Evolutionary conservation across 2,888 invertebrate genomes (phyloP).

Genomic region (Papilio gigon): DNA sequence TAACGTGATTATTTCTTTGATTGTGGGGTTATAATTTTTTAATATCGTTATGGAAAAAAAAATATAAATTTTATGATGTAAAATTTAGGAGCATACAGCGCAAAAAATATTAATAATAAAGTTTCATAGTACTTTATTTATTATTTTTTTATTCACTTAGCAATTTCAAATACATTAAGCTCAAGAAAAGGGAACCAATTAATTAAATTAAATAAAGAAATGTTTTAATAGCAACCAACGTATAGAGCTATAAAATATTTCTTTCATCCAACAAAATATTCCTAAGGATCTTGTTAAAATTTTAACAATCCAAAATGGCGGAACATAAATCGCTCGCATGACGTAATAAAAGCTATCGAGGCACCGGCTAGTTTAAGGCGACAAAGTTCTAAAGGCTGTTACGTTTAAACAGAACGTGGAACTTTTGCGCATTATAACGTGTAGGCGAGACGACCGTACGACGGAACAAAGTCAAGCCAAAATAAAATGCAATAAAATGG

Average conservation of each 20-base stretch:
- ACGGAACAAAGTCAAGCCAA: slow-evolving; percentile 52
- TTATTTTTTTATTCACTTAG: neutral
- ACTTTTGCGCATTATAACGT: slow-evolving; percentile 47
- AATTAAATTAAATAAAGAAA: neutral
- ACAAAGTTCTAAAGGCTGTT: slow-evolving; percentile 49
- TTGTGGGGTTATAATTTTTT: slow-evolving; percentile 35
- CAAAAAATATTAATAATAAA: neutral
- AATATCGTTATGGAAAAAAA: slow-evolving; percentile 49
- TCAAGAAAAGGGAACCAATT: too few species aligned
- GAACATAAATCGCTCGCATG: slow-evolving; percentile 50
- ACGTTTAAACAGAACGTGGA: slow-evolving; percentile 44
- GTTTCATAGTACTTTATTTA: neutral
- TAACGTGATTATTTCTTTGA: slow-evolving; percentile 32
- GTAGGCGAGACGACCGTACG: slow-evolving; percentile 43
- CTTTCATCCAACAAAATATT: slow-evolving; percentile 33
- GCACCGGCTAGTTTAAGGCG: slow-evolving; percentile 45
- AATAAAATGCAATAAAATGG: slow-evolving; percentile 65
- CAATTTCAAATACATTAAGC: neutral
- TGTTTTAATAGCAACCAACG: neutral
- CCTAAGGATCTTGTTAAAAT: slow-evolving; percentile 47
- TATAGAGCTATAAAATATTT: neutral
- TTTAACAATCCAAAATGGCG: slow-evolving; percentile 51
- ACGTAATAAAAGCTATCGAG: slow-evolving; percentile 51
- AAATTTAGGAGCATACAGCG: slow-evolving; percentile 44
- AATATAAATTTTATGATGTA: slow-evolving; percentile 54